A percentile compares a stretch with the other conserved stretches of the same genome.
Conservation (phyloP, 2,888 invertebrate genomes). For the Dryobotodes eremita region DNA sequence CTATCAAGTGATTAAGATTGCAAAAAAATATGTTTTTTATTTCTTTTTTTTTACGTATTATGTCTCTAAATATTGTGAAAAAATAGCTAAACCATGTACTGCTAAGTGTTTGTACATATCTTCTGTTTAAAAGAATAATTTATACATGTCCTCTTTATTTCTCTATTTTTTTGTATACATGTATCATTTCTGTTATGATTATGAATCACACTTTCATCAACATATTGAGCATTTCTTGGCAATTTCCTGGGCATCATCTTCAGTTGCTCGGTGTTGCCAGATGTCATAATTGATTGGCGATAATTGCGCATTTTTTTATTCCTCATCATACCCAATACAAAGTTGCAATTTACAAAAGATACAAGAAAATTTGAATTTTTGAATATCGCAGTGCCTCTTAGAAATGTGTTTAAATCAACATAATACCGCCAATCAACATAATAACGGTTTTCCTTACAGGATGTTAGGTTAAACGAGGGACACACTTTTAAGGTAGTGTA, state of each 20-base stretch:
- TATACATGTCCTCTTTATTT: constrained; percentile 5
- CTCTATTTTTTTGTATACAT: background rate
- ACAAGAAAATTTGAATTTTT: background rate
- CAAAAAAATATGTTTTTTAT: background rate
- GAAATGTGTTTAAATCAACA: background rate
- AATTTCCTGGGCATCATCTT: background rate
- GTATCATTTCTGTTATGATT: background rate
- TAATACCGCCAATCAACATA: background rate
- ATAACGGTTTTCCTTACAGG: background rate
- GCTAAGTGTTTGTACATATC: constrained; percentile 27
- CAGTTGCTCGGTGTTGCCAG: background rate
- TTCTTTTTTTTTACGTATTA: background rate
- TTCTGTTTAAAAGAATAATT: constrained; percentile 11
- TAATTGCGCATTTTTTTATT: background rate
- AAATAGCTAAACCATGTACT: background rate
- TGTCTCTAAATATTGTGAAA: constrained; percentile 31
- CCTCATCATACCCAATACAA: background rate
- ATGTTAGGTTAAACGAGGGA: background rate
- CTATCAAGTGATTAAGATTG: background rate
- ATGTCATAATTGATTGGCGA: background rate
- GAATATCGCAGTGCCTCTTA: background rate
- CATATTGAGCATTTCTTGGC: background rate
- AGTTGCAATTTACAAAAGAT: background rate
- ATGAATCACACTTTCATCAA: background rate
- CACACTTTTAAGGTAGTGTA: too few species aligned